phyloP scores from a whole-genome alignment of 2,113 vertebrate species.

The Camelus dromedarius region DNA sequence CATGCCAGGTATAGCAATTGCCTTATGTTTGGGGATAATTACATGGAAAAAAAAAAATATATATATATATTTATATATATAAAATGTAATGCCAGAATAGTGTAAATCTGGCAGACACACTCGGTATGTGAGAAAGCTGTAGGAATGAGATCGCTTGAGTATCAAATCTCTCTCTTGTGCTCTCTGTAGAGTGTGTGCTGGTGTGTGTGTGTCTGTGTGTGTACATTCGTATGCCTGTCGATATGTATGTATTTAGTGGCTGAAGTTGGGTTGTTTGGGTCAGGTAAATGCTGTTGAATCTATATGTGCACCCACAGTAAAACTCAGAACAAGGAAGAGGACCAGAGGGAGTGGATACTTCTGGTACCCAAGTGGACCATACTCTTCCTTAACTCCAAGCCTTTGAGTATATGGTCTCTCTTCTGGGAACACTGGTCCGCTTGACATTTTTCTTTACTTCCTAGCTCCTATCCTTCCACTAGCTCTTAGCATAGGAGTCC shows the following conservation, averaged over 20 bases:
- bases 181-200: rapidly evolving
- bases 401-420: not conserved
- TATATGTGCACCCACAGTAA: too few relatives aligned
- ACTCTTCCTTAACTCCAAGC: not conserved
- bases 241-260: not conserved
- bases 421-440: not conserved
- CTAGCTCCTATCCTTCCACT: not conserved
- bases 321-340: not conserved
- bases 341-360: not conserved
- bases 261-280: not conserved
- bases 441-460: not conserved
- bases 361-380: not conserved
- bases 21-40: not conserved
- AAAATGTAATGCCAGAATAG: not conserved
- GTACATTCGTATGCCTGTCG: too few relatives aligned
- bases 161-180: not conserved
- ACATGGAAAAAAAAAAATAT: not conserved
- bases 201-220: not conserved
- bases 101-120: not conserved
- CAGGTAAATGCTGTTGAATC: not conserved
- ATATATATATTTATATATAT: not conserved
- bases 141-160: not conserved
- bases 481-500: not conserved
- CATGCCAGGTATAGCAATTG: not conserved
- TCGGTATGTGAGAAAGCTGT: not conserved